Evolutionary conservation across 2,888 invertebrate species (phyloP).

Genomic region (Geotrupes spiniger): DNA sequence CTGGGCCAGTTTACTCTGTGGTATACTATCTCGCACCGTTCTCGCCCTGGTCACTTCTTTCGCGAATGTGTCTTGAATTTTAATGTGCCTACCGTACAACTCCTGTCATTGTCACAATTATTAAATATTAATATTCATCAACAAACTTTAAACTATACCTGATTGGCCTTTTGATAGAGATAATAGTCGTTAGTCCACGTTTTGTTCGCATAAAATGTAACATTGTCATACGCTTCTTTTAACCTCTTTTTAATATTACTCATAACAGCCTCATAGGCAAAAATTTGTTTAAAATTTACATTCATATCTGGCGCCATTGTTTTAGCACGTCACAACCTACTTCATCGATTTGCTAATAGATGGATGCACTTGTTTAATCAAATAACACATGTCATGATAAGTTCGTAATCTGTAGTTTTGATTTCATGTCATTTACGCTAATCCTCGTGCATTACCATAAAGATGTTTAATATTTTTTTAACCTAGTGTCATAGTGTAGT

Average conservation of each 20-base stretch:
- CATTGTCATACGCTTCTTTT: conserved; percentile 43
- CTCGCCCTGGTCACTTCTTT: conserved; percentile 42
- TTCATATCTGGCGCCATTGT: conserved; percentile 23
- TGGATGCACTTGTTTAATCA: conserved; percentile 9
- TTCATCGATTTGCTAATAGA: conserved; percentile 17
- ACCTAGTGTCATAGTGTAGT: not conserved
- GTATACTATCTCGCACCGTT: conserved; percentile 63
- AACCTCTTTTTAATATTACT: conserved; percentile 33
- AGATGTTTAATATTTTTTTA: too few relatives aligned
- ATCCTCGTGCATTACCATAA: too few relatives aligned
- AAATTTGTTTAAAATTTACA: conserved; percentile 14
- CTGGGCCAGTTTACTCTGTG: conserved; percentile 59
- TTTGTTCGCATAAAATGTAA: conserved; percentile 41
- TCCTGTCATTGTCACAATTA: conserved; percentile 36
- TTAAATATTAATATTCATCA: conserved; percentile 15
- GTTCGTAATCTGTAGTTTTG: too few relatives aligned
- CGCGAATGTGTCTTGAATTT: conserved; percentile 35
- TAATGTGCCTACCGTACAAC: conserved; percentile 35
- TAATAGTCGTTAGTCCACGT: conserved; percentile 39
- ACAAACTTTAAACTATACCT: conserved; percentile 35
- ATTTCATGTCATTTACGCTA: too few relatives aligned
- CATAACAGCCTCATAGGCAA: conserved; percentile 26
- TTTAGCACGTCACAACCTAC: conserved; percentile 20
- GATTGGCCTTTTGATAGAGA: conserved; percentile 39
- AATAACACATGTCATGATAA: not conserved